Percentiles rank a stretch among this genome's conserved stretches.
phyloP scores from a whole-genome alignment of 2,113 vertebrate species.

The Egretta garzetta region DNA sequence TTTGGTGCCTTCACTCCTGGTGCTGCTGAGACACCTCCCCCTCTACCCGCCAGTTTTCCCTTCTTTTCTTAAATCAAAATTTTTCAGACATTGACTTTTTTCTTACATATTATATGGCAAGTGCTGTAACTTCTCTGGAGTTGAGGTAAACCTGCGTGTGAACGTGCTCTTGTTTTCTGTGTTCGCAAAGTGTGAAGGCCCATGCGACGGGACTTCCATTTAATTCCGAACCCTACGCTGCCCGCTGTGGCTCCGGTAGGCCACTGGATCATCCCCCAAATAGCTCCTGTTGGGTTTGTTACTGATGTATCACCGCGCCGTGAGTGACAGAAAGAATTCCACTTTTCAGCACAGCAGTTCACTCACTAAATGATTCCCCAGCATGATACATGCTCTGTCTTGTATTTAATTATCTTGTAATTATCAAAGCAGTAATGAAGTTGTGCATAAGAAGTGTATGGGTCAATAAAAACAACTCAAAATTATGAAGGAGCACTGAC shows the following conservation, averaged over 20 bases:
- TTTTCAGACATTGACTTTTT: background rate
- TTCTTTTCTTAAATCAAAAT: background rate
- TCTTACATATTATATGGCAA: background rate
- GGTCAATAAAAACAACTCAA: slow-evolving; percentile 50
- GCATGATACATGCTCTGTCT: slow-evolving; percentile 51
- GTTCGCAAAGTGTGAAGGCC: background rate
- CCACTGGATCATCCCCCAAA: background rate
- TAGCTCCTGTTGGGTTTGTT: background rate
- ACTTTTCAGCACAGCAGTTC: slow-evolving; percentile 53
- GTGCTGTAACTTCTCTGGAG: background rate
- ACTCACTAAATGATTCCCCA: slow-evolving; percentile 24
- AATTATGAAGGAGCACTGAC: background rate
- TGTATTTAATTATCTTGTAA: slow-evolving; percentile 62
- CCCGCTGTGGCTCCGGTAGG: background rate
- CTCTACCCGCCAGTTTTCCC: background rate
- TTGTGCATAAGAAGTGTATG: slow-evolving; percentile 20
- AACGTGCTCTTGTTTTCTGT: background rate
- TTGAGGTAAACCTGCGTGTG: background rate
- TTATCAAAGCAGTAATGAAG: slow-evolving; percentile 51
- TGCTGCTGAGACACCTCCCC: background rate
- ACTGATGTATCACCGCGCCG: background rate
- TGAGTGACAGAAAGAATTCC: slow-evolving; percentile 40
- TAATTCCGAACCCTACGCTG: background rate
- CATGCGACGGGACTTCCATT: background rate
- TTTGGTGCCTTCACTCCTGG: background rate